Conservation (phyloP, 2,888 invertebrate species). For the Tuta absoluta region DNA sequence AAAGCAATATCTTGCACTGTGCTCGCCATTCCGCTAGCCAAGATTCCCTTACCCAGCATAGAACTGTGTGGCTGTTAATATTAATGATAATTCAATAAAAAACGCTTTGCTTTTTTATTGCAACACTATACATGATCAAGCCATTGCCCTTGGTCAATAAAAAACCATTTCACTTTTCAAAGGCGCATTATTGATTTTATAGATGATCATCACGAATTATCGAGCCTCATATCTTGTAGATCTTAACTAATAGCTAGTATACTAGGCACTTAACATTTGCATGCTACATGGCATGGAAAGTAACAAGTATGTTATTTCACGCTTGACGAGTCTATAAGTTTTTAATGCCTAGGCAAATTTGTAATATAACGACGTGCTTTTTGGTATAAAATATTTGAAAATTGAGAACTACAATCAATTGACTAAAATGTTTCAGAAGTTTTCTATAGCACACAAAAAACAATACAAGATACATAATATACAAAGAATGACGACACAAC, state of each 20-base stretch:
- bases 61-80: no score
- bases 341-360: slow-evolving; percentile 11
- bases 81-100: no score
- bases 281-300: slow-evolving; percentile 64
- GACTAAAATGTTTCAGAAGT: no score
- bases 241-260: slow-evolving; percentile 27
- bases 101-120: no score
- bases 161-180: slow-evolving; percentile 6
- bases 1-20: no score
- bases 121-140: not conserved
- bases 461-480: no score
- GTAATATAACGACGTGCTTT: not conserved
- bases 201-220: slow-evolving; percentile 7
- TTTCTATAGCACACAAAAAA: no score
- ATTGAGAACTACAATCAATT: no score
- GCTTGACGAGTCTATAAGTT: slow-evolving; percentile 26
- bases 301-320: slow-evolving; percentile 40
- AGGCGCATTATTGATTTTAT: not conserved
- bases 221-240: slow-evolving; percentile 19
- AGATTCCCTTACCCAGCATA: no score
- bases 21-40: no score
- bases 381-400: not conserved
- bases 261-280: slow-evolving; percentile 47
- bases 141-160: not conserved
- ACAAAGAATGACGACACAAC: no score